A percentile compares a stretch with the other conserved stretches of the same genome.
These are phyloP conservation scores for Nothoprocta perdicaria DNA, from an alignment of 2,113 vertebrate genomes.

Conservation along the genomic window DNA sequence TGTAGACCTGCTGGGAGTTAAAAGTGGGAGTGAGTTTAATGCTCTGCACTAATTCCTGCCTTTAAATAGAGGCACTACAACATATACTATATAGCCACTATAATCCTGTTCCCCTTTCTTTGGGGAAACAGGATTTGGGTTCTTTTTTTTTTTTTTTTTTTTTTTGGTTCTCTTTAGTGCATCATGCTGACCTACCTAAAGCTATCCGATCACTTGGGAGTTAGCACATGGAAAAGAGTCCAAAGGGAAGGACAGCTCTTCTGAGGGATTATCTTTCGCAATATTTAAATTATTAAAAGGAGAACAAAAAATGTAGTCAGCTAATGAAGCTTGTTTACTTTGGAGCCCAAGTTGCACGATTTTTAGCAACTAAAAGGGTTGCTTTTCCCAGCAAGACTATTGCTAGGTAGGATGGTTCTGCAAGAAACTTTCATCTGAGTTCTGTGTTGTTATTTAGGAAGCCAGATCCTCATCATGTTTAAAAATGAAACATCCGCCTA, in stretches of 20 bases:
- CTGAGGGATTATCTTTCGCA: not conserved
- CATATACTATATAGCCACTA: not conserved
- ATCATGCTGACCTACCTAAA: rapidly evolving
- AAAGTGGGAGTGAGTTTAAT: not conserved
- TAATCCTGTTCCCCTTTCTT: not conserved
- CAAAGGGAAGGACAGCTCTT: not conserved
- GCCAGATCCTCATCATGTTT: slow-evolving; percentile 34
- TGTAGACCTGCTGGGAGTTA: not conserved
- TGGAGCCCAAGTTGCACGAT: not conserved
- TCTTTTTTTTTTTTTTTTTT: too few relatives aligned
- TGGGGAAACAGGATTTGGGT: too few relatives aligned
- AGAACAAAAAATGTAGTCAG: not conserved
- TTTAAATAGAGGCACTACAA: not conserved
- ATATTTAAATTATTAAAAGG: not conserved
- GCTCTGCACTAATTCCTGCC: not conserved
- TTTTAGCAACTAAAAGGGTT: not conserved
- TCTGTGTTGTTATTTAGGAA: slow-evolving; percentile 3
- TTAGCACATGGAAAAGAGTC: not conserved
- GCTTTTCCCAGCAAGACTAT: not conserved
- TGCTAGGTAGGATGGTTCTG: not conserved
- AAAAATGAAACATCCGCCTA: slow-evolving; percentile 26
- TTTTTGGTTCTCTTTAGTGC: not conserved
- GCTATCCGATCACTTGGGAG: not conserved
- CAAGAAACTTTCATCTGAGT: slow-evolving; percentile 21
- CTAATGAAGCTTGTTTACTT: not conserved